Percentiles rank a stretch among this genome's conserved stretches.
phyloP scores from a whole-genome alignment of 2,888 invertebrate species.

The Auanema sp. region DNA sequence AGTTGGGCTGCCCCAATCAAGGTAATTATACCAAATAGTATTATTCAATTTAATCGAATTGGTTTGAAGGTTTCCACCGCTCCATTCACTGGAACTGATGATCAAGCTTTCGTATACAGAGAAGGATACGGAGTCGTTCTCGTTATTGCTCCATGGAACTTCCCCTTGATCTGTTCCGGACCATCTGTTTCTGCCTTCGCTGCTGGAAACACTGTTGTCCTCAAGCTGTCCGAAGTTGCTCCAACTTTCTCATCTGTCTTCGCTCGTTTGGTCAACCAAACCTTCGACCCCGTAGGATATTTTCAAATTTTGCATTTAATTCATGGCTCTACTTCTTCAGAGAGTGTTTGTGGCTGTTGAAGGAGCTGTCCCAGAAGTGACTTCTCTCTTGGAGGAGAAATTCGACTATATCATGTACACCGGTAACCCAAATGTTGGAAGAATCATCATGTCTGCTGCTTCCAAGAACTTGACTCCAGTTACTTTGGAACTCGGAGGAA shows the following conservation, averaged over 20 bases:
- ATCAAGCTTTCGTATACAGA: neutral
- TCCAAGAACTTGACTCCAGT: constrained; percentile 87
- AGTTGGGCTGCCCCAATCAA: neutral
- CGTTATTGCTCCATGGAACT: constrained; percentile 4
- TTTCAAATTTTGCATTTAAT: neutral
- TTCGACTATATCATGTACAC: constrained; percentile 97
- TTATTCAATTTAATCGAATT: neutral
- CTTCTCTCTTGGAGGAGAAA: constrained; percentile 80
- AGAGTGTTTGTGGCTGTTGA: constrained; percentile 80
- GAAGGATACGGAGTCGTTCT: neutral
- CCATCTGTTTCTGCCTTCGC: neutral
- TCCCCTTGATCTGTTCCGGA: neutral
- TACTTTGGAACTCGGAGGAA: constrained; percentile 83
- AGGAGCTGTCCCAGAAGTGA: constrained; percentile 83
- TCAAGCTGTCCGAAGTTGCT: constrained; percentile 90
- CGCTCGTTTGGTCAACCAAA: constrained; percentile 79
- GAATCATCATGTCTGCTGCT: constrained; percentile 84
- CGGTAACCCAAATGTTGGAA: constrained; percentile 78
- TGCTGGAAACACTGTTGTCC: constrained; percentile 76
- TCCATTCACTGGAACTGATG: constrained; percentile 1
- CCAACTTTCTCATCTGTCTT: constrained; percentile 76
- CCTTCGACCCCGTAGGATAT: constrained; percentile 69
- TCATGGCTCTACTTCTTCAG: constrained; percentile 66
- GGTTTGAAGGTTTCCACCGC: neutral
- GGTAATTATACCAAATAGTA: neutral